Evolutionary conservation across 2,113 vertebrate genomes (phyloP), one percentile per base, ranked within the genome.

Genomic region (Morone chrysops): DNA sequence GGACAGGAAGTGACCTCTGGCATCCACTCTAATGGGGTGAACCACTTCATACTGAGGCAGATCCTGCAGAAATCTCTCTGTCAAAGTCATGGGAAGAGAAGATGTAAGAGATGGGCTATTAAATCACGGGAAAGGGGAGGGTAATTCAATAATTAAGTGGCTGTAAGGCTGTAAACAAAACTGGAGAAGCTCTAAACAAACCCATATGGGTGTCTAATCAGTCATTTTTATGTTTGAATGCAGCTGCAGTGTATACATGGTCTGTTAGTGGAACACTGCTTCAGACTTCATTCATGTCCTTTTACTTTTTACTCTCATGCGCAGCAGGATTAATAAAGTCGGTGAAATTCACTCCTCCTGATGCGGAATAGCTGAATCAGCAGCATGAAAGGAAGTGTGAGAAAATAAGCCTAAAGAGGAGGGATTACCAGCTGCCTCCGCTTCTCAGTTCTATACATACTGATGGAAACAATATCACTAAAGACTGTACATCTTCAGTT

Each of bases 1-100:
- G 80, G 98, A 99, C 86, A 99, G 85, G 92, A 99, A 99, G 6
- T 91, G 90, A 59, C 98, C 98, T 0, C 89, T 89, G 69, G 96
- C 96, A 3, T 98, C 97, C 45, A 99, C 96, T 81, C 96, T 94
- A 6, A 95, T 62, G 1, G 98, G 98, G 84, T 97, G 95, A 61
- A 99, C 98, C 1, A 99, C 91, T 92, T 98, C 96, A 5, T 94
- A 90, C 66, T 82, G 62, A 73, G 92, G 89, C 63, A 89, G 77
- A 74, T 90, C 90, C 66, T 75, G 81, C 47, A 78, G 85, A 59
- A 71, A 54, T 69, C 70, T 48, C 84, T 83, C 94, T 95, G 92
- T 67, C 60, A 81, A 73, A 83, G 71, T 8, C 1, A 47, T 13
- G 82, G 82, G 87, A 90, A 82, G 70, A 68, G 56, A 83, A 73